Evolutionary conservation across 2,888 invertebrate species (phyloP), one percentile per base, ranked within the genome.

Genomic region (Hololepta plana): DNA sequence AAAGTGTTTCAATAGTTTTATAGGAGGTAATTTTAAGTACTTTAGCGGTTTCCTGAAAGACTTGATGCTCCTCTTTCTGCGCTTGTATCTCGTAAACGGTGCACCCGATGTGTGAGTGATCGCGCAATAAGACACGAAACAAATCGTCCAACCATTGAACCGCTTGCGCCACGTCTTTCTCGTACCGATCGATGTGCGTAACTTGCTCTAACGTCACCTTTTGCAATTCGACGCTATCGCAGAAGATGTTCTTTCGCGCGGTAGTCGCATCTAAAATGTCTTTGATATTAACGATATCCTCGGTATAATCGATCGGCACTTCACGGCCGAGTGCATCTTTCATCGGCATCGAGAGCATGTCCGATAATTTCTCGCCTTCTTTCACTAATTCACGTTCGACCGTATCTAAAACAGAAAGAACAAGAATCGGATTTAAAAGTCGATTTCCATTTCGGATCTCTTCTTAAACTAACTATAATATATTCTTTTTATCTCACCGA

Each of bases 151-250:
- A 58, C 82, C 82, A 84, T 39, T 65, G 61, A 22, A 79, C 66
- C 3, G 79, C 76, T 59, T 79, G 73, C 30, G 65, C 59, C 2
- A 72, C 73, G 45, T 84, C 82, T 39, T 62, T 63, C 51, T 84
- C 82, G 47, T 80, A 81, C 12, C 69, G 67, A 39, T 69, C 61
- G 38, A 82, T 67, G 46, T 81, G 72, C 26, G 73, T 62, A 34
- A 75, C 68, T 57, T 84, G 81, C 45, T 81, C 75, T 37, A 82
- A 54, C 31, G 79, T 75, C 32, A 84, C 55, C 46, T 73, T 72
- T 45, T 79, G 72, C 36, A 81, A 54, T 41, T 79, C 77, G 3
- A 77, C 68, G 38, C 76, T 69, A 41, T 81, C 80, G 36, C 72
- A 63, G 44, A 74, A 70, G 37, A 74, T 68, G 44, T 73, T 68